A percentile compares a stretch with the other conserved stretches of the same genome.
Evolutionary conservation across 2,888 invertebrate species (phyloP).

Genomic region (Lasioglossum figueresi): DNA sequence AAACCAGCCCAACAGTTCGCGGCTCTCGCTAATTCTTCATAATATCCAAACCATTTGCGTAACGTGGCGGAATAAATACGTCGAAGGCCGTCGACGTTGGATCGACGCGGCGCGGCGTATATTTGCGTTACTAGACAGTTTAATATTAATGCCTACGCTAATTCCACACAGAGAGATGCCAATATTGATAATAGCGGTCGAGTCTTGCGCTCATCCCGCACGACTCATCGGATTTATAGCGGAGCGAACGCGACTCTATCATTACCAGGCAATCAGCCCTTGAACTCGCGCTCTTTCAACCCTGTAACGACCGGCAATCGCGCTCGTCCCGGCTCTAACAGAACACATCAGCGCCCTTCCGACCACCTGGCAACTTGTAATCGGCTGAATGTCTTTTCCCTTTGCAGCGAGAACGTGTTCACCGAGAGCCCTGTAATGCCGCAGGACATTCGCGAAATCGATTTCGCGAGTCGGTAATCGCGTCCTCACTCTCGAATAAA

Average conservation of each 20-base stretch:
- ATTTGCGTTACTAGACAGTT: conserved; percentile 42
- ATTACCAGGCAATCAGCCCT: conserved; percentile 43
- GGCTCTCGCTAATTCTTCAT: not conserved
- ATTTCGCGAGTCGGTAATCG: not conserved
- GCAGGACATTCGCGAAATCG: conserved; percentile 4
- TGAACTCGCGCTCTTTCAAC: conserved; percentile 49
- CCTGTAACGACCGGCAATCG: conserved; percentile 43
- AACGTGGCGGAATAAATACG: not conserved
- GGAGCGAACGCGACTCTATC: conserved; percentile 32
- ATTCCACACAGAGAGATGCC: conserved; percentile 38
- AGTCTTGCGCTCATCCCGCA: conserved; percentile 37
- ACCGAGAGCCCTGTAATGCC: not conserved
- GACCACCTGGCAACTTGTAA: conserved; percentile 15
- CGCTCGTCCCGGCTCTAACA: conserved; percentile 16
- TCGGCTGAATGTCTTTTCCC: not conserved
- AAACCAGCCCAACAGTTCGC: not conserved
- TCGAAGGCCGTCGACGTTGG: not conserved
- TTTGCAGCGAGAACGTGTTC: not conserved
- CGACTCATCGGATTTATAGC: conserved; percentile 42
- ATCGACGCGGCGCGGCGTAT: not conserved
- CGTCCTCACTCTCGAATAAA: conserved; percentile 15
- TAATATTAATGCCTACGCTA: conserved; percentile 48
- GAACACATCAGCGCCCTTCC: conserved; percentile 7
- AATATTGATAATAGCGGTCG: conserved; percentile 36
- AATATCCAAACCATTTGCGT: no score